Base-by-base conservation (phyloP, 1,140 invertebrate species). In the Apocrypta bakeri region DNA sequence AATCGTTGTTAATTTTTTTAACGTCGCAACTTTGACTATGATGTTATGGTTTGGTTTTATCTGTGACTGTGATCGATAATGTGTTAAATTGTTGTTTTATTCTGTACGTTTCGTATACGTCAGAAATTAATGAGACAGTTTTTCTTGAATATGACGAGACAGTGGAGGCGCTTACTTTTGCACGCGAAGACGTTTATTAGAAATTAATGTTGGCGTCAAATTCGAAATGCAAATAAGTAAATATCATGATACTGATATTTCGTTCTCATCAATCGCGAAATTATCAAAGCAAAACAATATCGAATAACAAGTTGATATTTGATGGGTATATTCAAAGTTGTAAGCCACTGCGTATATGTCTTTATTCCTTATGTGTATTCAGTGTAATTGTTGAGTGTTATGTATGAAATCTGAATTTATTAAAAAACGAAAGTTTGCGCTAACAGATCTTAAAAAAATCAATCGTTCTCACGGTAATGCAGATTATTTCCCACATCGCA, bases 401-500 rank as follows among this genome's bases (percentile, higher is more conserved):
- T 56, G 7, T n/a, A n/a, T n/a, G 48, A 56, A 56, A 21, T 56
- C 17, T 56, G 21, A 6, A 4, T 56, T 56, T 25, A 25, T 66
- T 29, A 66, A 27, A 66, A 29, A 66, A 66, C 25, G 27, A 12
- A 66, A 8, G 9, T 25, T 2, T 17, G 1, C 6, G 17, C 63
- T 66, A 25, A 1, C 2, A 11, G 25, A 27, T n/a, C n/a, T n/a
- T n/a, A 25, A 66, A 66, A 27, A 66, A 66, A 66, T 27, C 12
- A 9, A 17, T 24, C 27, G 0, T 27, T 2, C 12, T 66, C 25
- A 12, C 63, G 12, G 17, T 2, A 29, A 8, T 29, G 17, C 63
- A 27, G 63, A 66, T 29, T 66, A 66, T 66, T 71, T 71, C 68
- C 68, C 48, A 7, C 3, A 37, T 31, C n/a, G n/a, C n/a, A n/a